Base-by-base conservation (phyloP, 23 tunicate species). In the Halocynthia roretzi region DNA sequence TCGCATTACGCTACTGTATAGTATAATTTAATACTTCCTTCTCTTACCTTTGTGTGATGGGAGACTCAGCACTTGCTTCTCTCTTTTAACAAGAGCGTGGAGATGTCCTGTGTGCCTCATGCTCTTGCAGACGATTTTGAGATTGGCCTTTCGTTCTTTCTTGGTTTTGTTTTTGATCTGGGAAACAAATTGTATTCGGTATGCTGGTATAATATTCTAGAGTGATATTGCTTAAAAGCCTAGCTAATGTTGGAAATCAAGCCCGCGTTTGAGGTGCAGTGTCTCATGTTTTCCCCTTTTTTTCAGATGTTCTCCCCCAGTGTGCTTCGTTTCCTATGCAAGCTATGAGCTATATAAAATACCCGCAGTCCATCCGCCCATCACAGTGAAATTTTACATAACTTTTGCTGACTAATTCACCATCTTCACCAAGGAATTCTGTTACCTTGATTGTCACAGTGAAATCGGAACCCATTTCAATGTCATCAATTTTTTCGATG, bases 401-500 rank as follows among this genome's bases (percentile, higher is more conserved):
- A 31, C 44, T 31, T 31, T 31, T 31, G 44, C 44, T 31, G 44
- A 31, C 44, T 31, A 31, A 31, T 31, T 31, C 44, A 31, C 15
- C 63, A n/a, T 58, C 17, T 58, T n/a, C n/a, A n/a, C n/a, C n/a
- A n/a, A n/a, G n/a, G n/a, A n/a, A n/a, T n/a, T n/a, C 17, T 58
- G 48, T 55, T 48, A 86, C 91, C 79, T 55, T 53, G 9, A 87
- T 80, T 44, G 52, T 54, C 21, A 77, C 53, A 6, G 93, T 17
- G n/a, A 87, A 51, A 49, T 79, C 69, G 19, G 76, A 55, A 6
- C 93, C 93, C 71, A 70, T 77, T 10, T 71, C 54, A 40, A 67
- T 83, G 10, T 87, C 61, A 15, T 81, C 86, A 51, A 70, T 56
- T 6, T 70, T 31, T 7, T 60, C 53, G 52, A 77, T 81, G 48